A percentile compares a stretch with the other conserved stretches of the same genome.
phyloP scores from a whole-genome alignment of 2,888 invertebrate genomes.

The Tupiocoris notatus region DNA sequence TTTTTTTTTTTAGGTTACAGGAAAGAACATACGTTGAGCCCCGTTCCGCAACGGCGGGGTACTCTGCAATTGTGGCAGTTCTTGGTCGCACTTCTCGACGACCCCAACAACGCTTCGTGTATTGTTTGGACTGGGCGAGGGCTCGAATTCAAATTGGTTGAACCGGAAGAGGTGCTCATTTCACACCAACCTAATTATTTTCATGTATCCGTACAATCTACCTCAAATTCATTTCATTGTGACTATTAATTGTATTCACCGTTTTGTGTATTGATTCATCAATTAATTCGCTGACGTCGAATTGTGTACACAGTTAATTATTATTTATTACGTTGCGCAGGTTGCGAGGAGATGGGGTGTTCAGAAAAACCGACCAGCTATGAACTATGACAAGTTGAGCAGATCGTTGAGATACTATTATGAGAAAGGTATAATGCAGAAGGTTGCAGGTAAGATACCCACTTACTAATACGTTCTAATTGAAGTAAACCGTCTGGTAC shows the following conservation, averaged over 20 bases:
- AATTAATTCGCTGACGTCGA: too few relatives aligned
- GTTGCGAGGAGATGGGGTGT: conserved; percentile 94
- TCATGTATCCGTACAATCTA: too few relatives aligned
- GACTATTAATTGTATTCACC: too few relatives aligned
- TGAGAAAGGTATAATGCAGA: conserved; percentile 98
- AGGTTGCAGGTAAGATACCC: conserved; percentile 73
- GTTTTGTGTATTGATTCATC: too few relatives aligned
- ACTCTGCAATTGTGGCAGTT: conserved; percentile 95
- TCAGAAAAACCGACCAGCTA: conserved; percentile 93
- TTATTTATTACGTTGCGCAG: conserved; percentile 57
- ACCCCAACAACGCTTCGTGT: conserved; percentile 70
- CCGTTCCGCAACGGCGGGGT: conserved; percentile 64
- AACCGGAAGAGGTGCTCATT: conserved; percentile 95
- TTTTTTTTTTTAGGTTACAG: conserved; percentile 7
- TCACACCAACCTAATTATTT: too few relatives aligned
- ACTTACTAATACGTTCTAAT: too few relatives aligned
- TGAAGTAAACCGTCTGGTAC: too few relatives aligned
- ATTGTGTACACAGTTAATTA: too few relatives aligned
- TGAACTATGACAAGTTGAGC: conserved; percentile 96
- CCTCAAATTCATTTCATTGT: too few relatives aligned
- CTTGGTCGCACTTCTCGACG: conserved; percentile 76
- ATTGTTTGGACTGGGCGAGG: conserved; percentile 95
- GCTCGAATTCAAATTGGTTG: conserved; percentile 92
- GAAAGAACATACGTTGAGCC: conserved; percentile 34
- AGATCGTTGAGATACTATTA: conserved; percentile 94